Evolutionary conservation across 2,888 invertebrate species (phyloP).

Genomic region (Auanema sp.): DNA sequence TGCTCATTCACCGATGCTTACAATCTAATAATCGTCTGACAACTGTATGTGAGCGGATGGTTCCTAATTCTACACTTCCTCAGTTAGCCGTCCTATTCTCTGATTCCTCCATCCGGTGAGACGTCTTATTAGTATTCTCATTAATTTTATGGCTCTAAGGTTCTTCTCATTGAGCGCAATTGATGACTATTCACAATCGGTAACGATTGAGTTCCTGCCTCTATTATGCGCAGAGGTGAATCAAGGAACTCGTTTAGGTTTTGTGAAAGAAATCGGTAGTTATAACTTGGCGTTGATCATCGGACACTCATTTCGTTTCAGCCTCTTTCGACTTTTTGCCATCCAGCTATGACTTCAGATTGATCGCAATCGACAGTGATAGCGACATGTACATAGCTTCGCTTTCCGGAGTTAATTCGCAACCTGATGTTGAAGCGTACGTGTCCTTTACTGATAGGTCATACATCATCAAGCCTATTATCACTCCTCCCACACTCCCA

Average conservation of each 20-base stretch:
- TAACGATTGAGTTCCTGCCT: not conserved
- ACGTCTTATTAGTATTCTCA: too few species aligned
- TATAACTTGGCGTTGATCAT: not conserved
- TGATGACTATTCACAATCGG: not conserved
- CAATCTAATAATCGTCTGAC: too few species aligned
- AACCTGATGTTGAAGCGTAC: too few species aligned
- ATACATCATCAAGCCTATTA: not conserved
- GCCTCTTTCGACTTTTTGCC: not conserved
- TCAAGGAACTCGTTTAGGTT: not conserved
- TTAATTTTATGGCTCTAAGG: too few species aligned
- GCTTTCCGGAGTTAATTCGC: not conserved
- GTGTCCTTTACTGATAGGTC: not conserved
- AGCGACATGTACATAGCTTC: not conserved
- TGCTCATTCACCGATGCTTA: too few species aligned
- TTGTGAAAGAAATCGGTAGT: not conserved
- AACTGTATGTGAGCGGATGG: too few species aligned
- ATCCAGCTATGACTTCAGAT: not conserved
- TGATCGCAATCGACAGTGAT: constrained; percentile 1
- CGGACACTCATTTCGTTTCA: constrained; percentile 1
- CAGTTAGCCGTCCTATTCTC: too few species aligned
- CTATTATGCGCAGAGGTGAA: not conserved
- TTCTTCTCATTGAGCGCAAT: too few species aligned
- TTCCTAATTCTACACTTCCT: too few species aligned
- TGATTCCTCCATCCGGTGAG: too few species aligned
- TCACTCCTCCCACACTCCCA: not conserved